Evolutionary conservation across 2,797 vertebrate genomes (phyloP), one percentile per base, ranked within the genome.

Genomic region (Hippopotamyrus pictus): DNA sequence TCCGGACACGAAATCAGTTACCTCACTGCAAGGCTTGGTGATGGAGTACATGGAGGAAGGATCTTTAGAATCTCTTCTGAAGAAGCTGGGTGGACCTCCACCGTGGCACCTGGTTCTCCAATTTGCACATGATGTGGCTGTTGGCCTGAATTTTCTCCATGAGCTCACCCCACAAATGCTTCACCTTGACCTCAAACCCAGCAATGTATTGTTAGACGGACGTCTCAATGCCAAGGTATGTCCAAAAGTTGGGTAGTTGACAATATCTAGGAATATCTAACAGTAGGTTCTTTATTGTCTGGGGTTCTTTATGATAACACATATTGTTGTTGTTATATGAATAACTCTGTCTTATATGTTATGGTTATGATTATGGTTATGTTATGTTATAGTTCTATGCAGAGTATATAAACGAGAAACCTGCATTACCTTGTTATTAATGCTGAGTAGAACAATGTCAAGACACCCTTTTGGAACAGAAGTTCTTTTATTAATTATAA

Each of bases 61-160:
- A 3, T 95, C 95, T 0, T 89, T 96, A 88, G 91, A 89, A 0
- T 86, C 59, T 7, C 89, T 96, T 37, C 93, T 95, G 94, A 5
- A 82, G 0, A 25, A 17, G 11, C 88, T 95, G 62, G 0, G 8
- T 1, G 91, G 57, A 7, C 85, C 92, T 1, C 93, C 91, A 0
- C 95, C 94, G 0, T 96, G 93, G 94, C 92, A 95, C 0, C 91
- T 96, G 89, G 89, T 91, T 82, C 94, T 94, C 92, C 93, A 95
- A 62, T 90, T 96, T 88, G 90, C 91, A 41, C 92, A 96, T 87
- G 93, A 97, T 89, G 93, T 96, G 29, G 93, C 95, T 53, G 90
- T 96, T 91, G 96, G 96, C 33, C 94, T 96, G 89, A 96, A 96
- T 93, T 96, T 94, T 91, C 96, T 96, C 37, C 96, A 96, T 93